Evolutionary conservation across 2,113 vertebrate species (phyloP).

Genomic region (Ctenodactylus gundi): DNA sequence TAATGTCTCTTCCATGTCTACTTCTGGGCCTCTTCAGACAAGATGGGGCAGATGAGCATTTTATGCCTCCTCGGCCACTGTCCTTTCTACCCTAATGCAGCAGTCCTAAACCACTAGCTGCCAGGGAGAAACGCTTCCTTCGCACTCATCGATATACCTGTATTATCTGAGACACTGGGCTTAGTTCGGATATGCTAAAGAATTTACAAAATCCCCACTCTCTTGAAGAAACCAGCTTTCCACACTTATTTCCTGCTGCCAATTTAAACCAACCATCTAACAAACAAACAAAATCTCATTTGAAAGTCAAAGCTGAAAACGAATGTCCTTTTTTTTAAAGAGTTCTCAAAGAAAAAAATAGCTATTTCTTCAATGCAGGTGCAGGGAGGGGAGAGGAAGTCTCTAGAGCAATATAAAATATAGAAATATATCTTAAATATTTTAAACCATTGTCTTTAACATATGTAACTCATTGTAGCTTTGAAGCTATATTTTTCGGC

Average conservation of each 20-base stretch:
- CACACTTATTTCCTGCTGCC: conserved; percentile 22
- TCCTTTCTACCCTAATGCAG: no score
- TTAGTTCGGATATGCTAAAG: neutral
- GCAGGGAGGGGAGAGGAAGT: neutral
- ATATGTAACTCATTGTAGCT: neutral
- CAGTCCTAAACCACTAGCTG: neutral
- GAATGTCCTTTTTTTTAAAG: neutral
- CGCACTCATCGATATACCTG: neutral
- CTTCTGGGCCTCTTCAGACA: neutral
- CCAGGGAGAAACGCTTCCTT: neutral
- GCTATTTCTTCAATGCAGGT: neutral
- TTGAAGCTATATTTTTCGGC: neutral
- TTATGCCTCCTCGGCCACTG: neutral
- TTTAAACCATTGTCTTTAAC: neutral
- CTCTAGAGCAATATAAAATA: neutral
- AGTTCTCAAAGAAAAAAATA: neutral
- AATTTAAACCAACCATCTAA: conserved; percentile 26
- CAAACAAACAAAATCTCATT: neutral
- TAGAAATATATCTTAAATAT: neutral
- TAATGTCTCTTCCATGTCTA: neutral
- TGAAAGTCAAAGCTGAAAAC: conserved; percentile 33
- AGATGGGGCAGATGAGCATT: neutral
- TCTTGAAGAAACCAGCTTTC: neutral
- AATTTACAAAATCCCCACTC: neutral
- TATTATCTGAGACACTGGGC: neutral